Evolutionary conservation across 1,140 invertebrate species (phyloP), one percentile per base, ranked within the genome.

Genomic region (Spodoptera litura): DNA sequence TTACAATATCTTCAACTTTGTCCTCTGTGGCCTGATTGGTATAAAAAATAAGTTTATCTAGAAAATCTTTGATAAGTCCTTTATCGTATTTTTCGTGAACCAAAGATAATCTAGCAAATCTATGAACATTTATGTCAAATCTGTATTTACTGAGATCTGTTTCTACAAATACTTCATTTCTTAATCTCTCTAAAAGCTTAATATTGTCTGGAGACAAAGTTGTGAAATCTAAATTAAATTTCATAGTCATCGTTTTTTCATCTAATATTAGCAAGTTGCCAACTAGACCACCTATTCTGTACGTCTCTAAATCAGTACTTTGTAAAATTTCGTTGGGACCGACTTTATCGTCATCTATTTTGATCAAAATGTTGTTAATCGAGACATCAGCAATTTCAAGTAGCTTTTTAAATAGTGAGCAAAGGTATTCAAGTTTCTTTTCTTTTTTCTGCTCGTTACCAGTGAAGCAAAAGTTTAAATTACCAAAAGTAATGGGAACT

Each of bases 401-500:
- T 4, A 70, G 35, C 49, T 53, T 31, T 51, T 78, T 25, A 31
- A 62, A 35, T 58, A 52, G 10, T 56, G 13, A 27, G 9, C 44
- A 61, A 13, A 74, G 35, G 10, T 70, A 49, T 4, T 70, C 25
- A 44, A 56, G 52, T 51, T 49, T 58, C 15, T 20, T 76, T 31
- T 35, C 59, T 31, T 52, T 15, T 52, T 58, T 72, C 11, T 25
- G 58, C 12, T 62, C 53, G 27, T 56, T 74, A n/a, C 58, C 58
- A 52, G 31, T 35, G 49, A 74, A 59, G 61, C 25, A 27, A 52
- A 79, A 75, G 15, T 72, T 70, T 9, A 49, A n/a, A 53, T 79
- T 82, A 15, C 81, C 81, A 73, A 82, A 82, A 13, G 66, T 64
- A 15, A 59, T 25, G 4, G 81, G 81, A 49, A 82, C 53, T 64